phyloP scores from a whole-genome alignment of 2,113 vertebrate species.

The Penelope pileata region DNA sequence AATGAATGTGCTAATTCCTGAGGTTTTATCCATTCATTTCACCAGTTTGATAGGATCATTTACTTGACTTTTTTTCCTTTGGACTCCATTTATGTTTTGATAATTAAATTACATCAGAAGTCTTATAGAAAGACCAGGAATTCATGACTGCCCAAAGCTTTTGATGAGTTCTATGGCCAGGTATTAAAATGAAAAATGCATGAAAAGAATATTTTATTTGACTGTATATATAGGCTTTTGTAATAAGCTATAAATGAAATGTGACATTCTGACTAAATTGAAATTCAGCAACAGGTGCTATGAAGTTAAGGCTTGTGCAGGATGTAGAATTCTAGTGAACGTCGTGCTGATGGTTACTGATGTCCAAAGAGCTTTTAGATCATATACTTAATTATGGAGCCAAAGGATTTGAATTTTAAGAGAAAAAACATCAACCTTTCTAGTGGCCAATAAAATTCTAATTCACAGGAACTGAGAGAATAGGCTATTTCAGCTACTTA shows the following conservation, averaged over 20 bases:
- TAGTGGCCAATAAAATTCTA: neutral
- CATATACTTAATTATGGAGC: neutral
- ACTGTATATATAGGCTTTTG: neutral
- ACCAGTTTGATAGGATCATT: neutral
- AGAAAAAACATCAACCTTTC: neutral
- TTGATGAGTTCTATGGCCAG: neutral
- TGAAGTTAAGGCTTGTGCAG: neutral
- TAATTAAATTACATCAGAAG: neutral
- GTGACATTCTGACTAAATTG: neutral
- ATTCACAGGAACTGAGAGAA: neutral
- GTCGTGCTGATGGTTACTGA: neutral
- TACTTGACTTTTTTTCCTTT: neutral
- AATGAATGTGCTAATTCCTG: neutral
- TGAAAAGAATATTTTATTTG: neutral
- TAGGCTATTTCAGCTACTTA: neutral
- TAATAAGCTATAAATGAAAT: slow-evolving; percentile 11
- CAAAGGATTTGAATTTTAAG: neutral
- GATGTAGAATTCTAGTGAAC: neutral
- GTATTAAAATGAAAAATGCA: slow-evolving; percentile 1
- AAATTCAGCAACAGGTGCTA: neutral
- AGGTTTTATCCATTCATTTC: neutral
- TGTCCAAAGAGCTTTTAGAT: neutral
- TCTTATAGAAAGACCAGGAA: neutral
- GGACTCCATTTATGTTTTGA: neutral
- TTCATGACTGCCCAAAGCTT: neutral